Conservation (phyloP, 2,888 invertebrate genomes). For the Heteromurus nitidus region DNA sequence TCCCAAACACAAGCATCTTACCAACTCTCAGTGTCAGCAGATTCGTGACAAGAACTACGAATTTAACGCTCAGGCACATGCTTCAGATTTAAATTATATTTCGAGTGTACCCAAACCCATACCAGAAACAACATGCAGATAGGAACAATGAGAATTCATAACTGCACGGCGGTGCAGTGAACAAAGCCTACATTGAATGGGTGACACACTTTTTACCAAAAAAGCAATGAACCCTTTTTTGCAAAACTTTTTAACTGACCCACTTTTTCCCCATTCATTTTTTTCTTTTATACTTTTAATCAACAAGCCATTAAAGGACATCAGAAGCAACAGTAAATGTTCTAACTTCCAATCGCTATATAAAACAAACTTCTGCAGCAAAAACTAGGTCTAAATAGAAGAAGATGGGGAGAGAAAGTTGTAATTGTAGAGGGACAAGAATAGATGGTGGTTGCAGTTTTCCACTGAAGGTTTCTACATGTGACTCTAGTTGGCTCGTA, state of each 20-base stretch:
- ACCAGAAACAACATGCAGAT: too few relatives aligned
- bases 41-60: not conserved
- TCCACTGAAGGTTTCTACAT: not conserved
- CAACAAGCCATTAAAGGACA: not conserved
- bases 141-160: too few relatives aligned
- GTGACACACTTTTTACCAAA: not conserved
- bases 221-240: not conserved
- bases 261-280: constrained; percentile 17
- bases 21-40: not conserved
- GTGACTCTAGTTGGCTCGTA: not conserved
- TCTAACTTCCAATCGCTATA: not conserved
- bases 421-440: not conserved
- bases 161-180: too few relatives aligned
- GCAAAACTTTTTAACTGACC: not conserved
- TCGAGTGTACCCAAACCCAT: too few relatives aligned
- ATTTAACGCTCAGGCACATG: not conserved
- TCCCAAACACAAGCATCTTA: not conserved
- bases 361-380: too few relatives aligned
- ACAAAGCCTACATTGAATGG: too few relatives aligned
- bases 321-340: not conserved
- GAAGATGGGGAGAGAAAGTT: not conserved
- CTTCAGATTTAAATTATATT: too few relatives aligned
- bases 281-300: not conserved
- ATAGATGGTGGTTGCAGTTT: not conserved
- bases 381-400: too few relatives aligned